Evolutionary conservation across 2,797 vertebrate species (phyloP).

Genomic region (Periophthalmus magnuspinnatus): DNA sequence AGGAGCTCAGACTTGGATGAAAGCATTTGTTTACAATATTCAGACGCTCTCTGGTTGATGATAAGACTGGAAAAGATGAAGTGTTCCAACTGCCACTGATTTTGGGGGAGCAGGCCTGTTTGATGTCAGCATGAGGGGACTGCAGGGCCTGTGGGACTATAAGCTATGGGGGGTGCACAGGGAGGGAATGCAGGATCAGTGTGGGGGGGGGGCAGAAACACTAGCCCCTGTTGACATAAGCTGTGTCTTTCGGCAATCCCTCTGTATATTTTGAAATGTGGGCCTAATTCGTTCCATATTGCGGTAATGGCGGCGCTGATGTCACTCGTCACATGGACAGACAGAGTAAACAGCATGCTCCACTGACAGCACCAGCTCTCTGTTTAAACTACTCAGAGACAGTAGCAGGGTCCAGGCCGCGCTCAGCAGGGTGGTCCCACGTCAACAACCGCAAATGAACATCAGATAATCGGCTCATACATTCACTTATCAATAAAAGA

Average conservation of each 20-base stretch:
- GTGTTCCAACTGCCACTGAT: conserved; percentile 21
- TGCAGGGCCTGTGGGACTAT: conserved; percentile 7
- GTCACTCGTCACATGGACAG: conserved; percentile 49
- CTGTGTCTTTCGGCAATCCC: conserved; percentile 48
- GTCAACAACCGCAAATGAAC: neutral
- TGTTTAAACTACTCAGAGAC: neutral
- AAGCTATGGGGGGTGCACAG: too few relatives aligned
- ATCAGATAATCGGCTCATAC: neutral
- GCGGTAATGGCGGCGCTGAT: conserved; percentile 52
- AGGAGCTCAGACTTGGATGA: neutral
- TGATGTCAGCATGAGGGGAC: conserved; percentile 45
- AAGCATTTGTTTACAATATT: neutral
- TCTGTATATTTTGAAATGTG: conserved; percentile 65
- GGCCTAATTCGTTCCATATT: conserved; percentile 62
- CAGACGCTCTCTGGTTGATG: conserved; percentile 18
- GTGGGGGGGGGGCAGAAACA: conserved; percentile 49
- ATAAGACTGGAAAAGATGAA: conserved; percentile 45
- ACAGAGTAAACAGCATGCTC: conserved; percentile 11
- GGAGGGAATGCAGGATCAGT: neutral
- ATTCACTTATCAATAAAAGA: neutral
- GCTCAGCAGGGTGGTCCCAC: conserved; percentile 6
- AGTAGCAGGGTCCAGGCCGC: neutral
- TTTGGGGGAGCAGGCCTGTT: conserved; percentile 39
- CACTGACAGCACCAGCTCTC: conserved; percentile 8
- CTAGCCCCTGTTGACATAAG: conserved; percentile 63